Conservation (phyloP, 2,888 invertebrate species). For the Tetanocera ferruginea region DNA sequence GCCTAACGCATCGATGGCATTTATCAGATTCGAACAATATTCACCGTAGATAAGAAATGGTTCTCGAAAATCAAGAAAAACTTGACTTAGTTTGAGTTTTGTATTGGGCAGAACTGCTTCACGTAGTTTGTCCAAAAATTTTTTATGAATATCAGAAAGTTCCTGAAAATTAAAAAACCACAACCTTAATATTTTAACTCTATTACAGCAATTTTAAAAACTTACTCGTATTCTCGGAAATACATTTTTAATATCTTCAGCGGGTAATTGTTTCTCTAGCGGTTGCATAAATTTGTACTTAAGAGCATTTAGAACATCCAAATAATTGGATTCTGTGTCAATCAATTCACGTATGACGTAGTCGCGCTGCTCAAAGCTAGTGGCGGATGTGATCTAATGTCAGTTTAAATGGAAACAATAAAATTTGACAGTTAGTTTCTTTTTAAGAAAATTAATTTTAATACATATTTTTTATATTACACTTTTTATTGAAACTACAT, state of each 20-base stretch:
- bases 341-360: conserved; percentile 93
- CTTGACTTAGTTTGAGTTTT: conserved; percentile 78
- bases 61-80: conserved; percentile 92
- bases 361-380: conserved; percentile 87
- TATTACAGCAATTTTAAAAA: neutral
- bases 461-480: neutral
- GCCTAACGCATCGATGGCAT: conserved; percentile 86
- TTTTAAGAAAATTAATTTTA: neutral
- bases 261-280: conserved; percentile 78
- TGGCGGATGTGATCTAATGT: conserved; percentile 68
- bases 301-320: conserved; percentile 90
- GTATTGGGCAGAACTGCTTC: conserved; percentile 77
- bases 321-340: conserved; percentile 97
- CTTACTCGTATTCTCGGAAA: conserved; percentile 92
- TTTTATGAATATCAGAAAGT: conserved; percentile 87
- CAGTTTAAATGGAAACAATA: conserved; percentile 7
- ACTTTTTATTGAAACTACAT: neutral
- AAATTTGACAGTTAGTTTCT: no score
- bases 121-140: conserved; percentile 84
- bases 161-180: conserved; percentile 73
- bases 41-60: conserved; percentile 94
- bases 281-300: conserved; percentile 85
- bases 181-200: neutral
- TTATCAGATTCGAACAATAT: conserved; percentile 94
- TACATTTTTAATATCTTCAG: conserved; percentile 83